Conservation (phyloP, 2,888 invertebrate species). For the Lobophora halterata region DNA sequence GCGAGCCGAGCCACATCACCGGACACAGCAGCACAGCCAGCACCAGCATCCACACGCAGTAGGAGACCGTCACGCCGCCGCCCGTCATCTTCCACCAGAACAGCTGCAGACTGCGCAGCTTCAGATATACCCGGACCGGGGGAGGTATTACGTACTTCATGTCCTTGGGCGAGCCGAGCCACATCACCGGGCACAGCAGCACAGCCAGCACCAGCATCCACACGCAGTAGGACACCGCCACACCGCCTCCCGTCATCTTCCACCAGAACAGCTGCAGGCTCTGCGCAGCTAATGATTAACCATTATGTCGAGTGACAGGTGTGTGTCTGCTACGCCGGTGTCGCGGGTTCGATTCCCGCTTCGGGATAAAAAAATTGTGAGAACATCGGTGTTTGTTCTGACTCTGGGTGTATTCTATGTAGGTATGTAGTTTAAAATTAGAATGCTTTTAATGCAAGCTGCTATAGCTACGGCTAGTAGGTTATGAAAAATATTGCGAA, state of each 20-base stretch:
- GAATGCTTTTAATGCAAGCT: no score
- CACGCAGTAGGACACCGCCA: constrained; percentile 89
- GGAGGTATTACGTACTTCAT: constrained; percentile 91
- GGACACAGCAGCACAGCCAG: constrained; percentile 88
- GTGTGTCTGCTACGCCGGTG: no score
- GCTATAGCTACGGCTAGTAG: no score
- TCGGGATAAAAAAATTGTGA: no score
- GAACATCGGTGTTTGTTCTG: no score
- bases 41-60: constrained; percentile 91
- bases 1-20: constrained; percentile 93
- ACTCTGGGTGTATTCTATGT: no score
- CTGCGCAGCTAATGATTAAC: constrained; percentile 83
- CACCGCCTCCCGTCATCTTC: constrained; percentile 83
- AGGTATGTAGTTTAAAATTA: no score
- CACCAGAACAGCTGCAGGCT: constrained; percentile 89
- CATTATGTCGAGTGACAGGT: not conserved
- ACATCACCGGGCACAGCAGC: constrained; percentile 89
- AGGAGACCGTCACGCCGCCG: constrained; percentile 84
- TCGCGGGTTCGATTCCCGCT: no score
- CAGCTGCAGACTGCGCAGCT: constrained; percentile 89
- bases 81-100: constrained; percentile 87
- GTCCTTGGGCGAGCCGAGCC: constrained; percentile 95
- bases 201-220: constrained; percentile 90
- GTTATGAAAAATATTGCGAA: no score
- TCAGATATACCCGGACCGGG: no score